Percentiles rank a stretch among this genome's conserved stretches.
Evolutionary conservation across 2,888 invertebrate genomes (phyloP).

Genomic region (Sisyra nigra): DNA sequence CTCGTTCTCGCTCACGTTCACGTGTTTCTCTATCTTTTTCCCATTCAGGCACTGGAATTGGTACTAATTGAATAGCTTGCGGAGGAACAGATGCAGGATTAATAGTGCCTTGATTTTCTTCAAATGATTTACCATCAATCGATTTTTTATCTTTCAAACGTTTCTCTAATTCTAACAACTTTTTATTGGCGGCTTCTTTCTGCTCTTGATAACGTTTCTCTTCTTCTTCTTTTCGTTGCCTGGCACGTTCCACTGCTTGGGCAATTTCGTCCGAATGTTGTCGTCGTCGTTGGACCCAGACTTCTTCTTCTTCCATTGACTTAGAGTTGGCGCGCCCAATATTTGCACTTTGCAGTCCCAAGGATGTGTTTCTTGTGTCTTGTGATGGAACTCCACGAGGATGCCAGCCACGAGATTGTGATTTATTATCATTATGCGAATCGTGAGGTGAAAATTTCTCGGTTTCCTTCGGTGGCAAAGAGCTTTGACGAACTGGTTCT

Average conservation of each 20-base stretch:
- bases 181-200: constrained; percentile 39
- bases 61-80: constrained; percentile 27
- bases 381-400: constrained; percentile 18
- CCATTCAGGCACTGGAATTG: constrained; percentile 36
- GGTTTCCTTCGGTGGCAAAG: constrained; percentile 6
- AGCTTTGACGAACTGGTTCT: constrained; percentile 15
- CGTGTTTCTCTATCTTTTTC: constrained; percentile 30
- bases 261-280: constrained; percentile 51
- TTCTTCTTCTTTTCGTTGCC: constrained; percentile 76
- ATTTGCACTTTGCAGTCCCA: constrained; percentile 9
- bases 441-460: constrained; percentile 9
- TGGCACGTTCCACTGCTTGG: constrained; percentile 66
- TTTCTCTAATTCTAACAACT: constrained; percentile 50
- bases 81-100: constrained; percentile 25
- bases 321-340: constrained; percentile 24
- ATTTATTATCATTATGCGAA: constrained; percentile 6
- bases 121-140: constrained; percentile 26
- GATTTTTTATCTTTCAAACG: constrained; percentile 42
- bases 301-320: constrained; percentile 35
- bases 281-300: constrained; percentile 53
- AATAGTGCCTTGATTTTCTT: constrained; percentile 27
- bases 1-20: constrained; percentile 24
- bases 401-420: constrained; percentile 8
- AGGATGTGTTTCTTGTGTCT: constrained; percentile 22
- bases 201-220: constrained; percentile 62